phyloP scores from a whole-genome alignment of 2,113 vertebrate species.

The Paramisgurnus dabryanus region DNA sequence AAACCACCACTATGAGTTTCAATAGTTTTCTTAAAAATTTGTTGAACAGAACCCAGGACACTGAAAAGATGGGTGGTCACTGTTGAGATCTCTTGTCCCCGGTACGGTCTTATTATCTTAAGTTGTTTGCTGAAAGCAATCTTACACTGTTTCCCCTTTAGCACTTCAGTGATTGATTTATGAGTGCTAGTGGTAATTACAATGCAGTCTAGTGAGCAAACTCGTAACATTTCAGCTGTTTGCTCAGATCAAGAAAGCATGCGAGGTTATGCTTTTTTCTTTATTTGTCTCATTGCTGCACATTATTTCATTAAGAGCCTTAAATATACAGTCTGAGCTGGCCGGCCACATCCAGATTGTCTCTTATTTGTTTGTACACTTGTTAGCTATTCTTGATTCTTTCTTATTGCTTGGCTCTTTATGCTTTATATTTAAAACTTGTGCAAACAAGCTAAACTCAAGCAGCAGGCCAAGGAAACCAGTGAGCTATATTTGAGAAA shows the following conservation, averaged over 20 bases:
- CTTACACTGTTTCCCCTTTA: background rate
- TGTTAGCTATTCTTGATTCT: conserved; percentile 14
- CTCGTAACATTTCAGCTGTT: conserved; percentile 34
- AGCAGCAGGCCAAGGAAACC: conserved; percentile 15
- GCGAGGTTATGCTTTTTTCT: background rate
- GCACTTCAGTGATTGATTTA: conserved; percentile 15
- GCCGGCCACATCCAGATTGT: background rate
- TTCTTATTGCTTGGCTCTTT: conserved; percentile 30
- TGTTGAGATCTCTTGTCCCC: too few relatives aligned
- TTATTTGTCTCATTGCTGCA: background rate
- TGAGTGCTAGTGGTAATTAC: conserved; percentile 27
- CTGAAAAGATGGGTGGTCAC: background rate
- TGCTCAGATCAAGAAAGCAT: background rate
- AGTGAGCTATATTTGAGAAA: conserved; percentile 40
- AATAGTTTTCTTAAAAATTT: too few relatives aligned
- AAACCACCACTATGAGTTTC: too few relatives aligned
- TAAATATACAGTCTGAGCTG: conserved; percentile 1
- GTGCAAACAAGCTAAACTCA: background rate
- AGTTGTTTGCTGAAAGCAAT: background rate
- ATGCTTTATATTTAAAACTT: conserved; percentile 36
- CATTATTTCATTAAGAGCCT: background rate
- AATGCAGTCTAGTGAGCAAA: conserved; percentile 33
- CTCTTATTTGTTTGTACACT: background rate
- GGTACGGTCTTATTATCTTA: background rate
- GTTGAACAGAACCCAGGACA: background rate